Conservation (phyloP, 2,113 vertebrate genomes). For the Laticauda laticaudata region DNA sequence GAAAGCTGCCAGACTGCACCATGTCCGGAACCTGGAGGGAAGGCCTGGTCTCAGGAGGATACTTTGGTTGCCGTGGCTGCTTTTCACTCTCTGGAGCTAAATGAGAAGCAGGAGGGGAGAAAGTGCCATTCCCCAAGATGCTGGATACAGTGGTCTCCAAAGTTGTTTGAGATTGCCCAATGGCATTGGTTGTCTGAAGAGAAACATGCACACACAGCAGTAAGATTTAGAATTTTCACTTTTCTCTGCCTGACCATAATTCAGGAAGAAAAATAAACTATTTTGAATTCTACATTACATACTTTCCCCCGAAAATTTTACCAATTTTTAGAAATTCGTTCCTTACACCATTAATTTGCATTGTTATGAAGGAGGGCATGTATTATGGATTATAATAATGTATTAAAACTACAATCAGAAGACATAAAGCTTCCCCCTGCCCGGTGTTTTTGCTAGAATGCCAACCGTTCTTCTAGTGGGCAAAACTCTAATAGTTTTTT, state of each 20-base stretch:
- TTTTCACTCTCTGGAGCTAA: conserved; percentile 83
- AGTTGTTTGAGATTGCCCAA: conserved; percentile 80
- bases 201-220: conserved; percentile 27
- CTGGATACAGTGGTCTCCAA: conserved; percentile 77
- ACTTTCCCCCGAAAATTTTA: not conserved
- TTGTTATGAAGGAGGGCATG: not conserved
- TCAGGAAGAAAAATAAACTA: not conserved
- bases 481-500: not conserved
- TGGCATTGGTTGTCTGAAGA: conserved; percentile 77
- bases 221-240: not conserved
- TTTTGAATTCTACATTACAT: not conserved
- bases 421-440: not conserved
- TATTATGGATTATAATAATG: not conserved
- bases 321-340: not conserved
- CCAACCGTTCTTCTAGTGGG: not conserved
- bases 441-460: not conserved
- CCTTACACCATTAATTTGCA: not conserved
- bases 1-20: conserved; percentile 75
- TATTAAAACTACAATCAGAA: not conserved
- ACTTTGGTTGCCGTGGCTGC: conserved; percentile 75
- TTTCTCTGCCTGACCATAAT: not conserved
- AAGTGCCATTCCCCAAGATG: conserved; percentile 75
- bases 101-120: conserved; percentile 78
- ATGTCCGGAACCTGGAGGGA: conserved; percentile 90
- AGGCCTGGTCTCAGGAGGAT: conserved; percentile 78